phyloP scores from a whole-genome alignment of 2,113 vertebrate genomes.

The Dasyprocta punctata region DNA sequence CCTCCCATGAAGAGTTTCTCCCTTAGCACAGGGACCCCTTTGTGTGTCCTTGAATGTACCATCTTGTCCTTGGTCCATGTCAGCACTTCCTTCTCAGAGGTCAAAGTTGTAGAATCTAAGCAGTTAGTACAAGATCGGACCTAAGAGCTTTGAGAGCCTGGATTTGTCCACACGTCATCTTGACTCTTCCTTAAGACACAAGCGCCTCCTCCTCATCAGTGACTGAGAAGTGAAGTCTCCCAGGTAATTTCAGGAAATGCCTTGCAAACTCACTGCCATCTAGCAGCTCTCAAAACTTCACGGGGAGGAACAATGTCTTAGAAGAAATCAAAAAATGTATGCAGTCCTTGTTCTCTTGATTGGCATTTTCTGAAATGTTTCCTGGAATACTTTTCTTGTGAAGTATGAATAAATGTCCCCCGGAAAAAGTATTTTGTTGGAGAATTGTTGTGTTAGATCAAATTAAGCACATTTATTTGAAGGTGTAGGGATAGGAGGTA shows the following conservation, averaged over 20 bases:
- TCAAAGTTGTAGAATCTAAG: background rate
- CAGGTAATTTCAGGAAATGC: background rate
- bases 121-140: background rate
- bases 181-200: background rate
- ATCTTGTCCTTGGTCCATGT: background rate
- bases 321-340: background rate
- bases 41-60: background rate
- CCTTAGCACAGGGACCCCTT: background rate
- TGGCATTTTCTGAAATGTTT: conserved; percentile 10
- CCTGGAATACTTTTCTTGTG: background rate
- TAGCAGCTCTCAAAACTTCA: background rate
- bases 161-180: rapidly evolving
- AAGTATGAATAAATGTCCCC: background rate
- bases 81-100: background rate
- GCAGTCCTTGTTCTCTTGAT: background rate
- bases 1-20: background rate
- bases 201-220: background rate
- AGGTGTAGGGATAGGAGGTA: background rate
- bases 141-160: background rate
- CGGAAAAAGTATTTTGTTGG: background rate
- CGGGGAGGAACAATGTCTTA: background rate
- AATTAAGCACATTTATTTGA: background rate
- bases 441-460: conserved; percentile 9
- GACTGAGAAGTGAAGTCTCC: background rate
- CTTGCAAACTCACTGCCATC: background rate